phyloP scores from a whole-genome alignment of 2,797 vertebrate genomes.

The Rachycentron canadum region DNA sequence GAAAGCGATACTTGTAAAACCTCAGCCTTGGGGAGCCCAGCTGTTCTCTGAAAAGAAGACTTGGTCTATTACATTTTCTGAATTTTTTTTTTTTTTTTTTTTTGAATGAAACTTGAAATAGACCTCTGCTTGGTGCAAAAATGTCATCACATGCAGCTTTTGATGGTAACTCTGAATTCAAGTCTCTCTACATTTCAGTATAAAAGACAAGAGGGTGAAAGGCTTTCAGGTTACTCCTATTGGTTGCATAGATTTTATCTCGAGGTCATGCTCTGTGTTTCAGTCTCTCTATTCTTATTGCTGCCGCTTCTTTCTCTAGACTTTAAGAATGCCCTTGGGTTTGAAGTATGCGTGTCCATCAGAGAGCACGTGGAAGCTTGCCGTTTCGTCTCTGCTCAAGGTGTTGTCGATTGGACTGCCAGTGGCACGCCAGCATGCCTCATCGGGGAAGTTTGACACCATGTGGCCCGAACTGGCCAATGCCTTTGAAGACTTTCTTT shows the following conservation, averaged over 20 bases:
- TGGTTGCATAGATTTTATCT: conserved; percentile 11
- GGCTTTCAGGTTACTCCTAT: neutral
- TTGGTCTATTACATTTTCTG: conserved; percentile 1
- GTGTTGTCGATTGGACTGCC: conserved; percentile 96
- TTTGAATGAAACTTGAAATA: neutral
- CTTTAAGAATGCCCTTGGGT: conserved; percentile 93
- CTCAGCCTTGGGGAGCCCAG: conserved; percentile 57
- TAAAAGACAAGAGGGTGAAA: conserved; percentile 15
- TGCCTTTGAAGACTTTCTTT: conserved; percentile 97
- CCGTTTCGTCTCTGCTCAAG: conserved; percentile 95
- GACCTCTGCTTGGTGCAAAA: neutral
- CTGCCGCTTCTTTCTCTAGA: conserved; percentile 77
- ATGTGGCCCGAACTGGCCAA: conserved; percentile 98
- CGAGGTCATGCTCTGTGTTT: conserved; percentile 19
- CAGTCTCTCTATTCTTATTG: neutral
- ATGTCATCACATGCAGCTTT: conserved; percentile 2
- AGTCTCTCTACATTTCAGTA: neutral
- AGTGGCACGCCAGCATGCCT: conserved; percentile 96
- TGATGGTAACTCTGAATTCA: neutral
- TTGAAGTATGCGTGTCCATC: conserved; percentile 98
- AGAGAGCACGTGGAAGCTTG: conserved; percentile 98
- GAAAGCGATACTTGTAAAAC: conserved; percentile 45
- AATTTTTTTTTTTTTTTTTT: no score
- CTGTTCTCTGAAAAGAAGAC: conserved; percentile 42
- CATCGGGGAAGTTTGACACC: conserved; percentile 95